A percentile compares a stretch with the other conserved stretches of the same genome.
Evolutionary conservation across 2,888 invertebrate genomes (phyloP).

Genomic region (Sarcophaga rosellei): DNA sequence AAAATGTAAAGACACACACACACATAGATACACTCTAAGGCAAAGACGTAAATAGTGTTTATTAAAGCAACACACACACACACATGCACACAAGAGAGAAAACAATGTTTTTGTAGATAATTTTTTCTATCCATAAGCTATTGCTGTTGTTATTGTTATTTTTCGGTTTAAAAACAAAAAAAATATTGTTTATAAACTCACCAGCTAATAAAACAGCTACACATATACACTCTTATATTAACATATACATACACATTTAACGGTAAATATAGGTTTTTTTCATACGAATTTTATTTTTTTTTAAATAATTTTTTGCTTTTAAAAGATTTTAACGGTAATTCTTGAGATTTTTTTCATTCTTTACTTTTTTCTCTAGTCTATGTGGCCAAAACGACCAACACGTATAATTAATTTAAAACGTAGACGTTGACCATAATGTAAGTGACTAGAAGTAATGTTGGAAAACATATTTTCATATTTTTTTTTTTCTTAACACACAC

Average conservation of each 20-base stretch:
- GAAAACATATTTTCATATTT: conserved; percentile 42
- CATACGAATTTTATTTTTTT: not conserved
- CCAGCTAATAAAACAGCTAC: not conserved
- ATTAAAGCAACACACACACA: not conserved
- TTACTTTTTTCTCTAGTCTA: conserved; percentile 26
- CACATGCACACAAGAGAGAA: not conserved
- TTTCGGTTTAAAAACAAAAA: not conserved
- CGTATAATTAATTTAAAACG: conserved; percentile 24
- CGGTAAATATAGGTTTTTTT: not conserved
- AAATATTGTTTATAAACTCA: conserved; percentile 2
- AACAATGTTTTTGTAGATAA: not conserved
- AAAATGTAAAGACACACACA: conserved; percentile 6
- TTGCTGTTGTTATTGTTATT: not conserved
- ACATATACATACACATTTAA: not conserved
- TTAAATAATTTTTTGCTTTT: conserved; percentile 18
- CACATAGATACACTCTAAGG: not conserved
- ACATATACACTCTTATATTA: not conserved
- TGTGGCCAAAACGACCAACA: conserved; percentile 46
- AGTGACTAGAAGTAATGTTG: conserved; percentile 5
- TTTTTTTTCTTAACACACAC: not conserved
- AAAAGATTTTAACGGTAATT: not conserved
- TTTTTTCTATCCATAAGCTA: not conserved
- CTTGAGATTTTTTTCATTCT: conserved; percentile 1
- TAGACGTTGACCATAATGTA: conserved; percentile 9
- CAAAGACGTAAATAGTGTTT: not conserved